Evolutionary conservation across 2,113 vertebrate species (phyloP).

Genomic region (Protobothrops mucrosquamatus): DNA sequence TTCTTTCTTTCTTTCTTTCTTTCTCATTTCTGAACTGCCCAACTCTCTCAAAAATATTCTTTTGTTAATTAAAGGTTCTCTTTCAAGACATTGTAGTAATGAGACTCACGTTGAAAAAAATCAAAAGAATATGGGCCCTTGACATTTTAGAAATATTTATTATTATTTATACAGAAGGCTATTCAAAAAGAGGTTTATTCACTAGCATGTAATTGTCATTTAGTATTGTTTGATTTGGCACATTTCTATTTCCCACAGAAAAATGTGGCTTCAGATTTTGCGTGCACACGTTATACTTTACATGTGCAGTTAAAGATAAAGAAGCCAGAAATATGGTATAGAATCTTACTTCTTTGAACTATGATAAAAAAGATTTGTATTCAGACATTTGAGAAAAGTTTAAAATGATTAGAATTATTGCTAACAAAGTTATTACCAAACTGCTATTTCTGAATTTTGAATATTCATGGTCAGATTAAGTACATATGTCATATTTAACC

Average conservation of each 20-base stretch:
- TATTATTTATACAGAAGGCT: slow-evolving; percentile 9
- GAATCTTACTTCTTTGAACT: background rate
- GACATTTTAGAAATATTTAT: slow-evolving; percentile 40
- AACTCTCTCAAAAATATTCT: no score
- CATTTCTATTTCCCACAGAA: background rate
- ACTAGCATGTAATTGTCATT: slow-evolving; percentile 37
- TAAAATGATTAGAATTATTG: background rate
- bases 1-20: no score
- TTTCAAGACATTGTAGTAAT: slow-evolving; percentile 46
- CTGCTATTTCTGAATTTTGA: background rate
- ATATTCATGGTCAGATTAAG: background rate
- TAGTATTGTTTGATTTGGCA: slow-evolving; percentile 9
- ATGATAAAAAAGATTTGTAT: background rate
- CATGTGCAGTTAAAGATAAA: background rate
- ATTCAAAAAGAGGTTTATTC: slow-evolving; percentile 25
- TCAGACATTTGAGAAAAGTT: background rate
- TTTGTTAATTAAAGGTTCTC: slow-evolving; percentile 53
- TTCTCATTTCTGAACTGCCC: background rate
- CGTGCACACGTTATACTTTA: background rate
- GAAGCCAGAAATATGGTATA: background rate
- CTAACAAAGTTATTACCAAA: background rate
- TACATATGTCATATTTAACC: background rate
- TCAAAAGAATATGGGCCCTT: slow-evolving; percentile 48
- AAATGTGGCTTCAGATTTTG: background rate
- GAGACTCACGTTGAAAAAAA: slow-evolving; percentile 56